Conservation (phyloP, 2,888 invertebrate species). For the Pseudococcus longispinus region DNA sequence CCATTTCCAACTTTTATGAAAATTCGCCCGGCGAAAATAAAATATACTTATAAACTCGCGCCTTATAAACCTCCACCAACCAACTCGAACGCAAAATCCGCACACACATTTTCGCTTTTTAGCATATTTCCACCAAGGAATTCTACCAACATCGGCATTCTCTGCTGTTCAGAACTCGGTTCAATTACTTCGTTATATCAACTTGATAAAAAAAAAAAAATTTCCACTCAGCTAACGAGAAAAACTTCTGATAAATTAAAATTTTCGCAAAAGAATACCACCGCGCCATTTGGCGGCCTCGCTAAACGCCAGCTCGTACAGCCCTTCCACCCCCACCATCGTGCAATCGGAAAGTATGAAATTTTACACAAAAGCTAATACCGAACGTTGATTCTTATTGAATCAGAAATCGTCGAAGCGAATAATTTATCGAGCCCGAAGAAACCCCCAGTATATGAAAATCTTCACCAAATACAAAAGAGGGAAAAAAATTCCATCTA, state of each 20-base stretch:
- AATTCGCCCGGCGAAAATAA: not conserved
- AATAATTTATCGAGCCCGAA: conserved; percentile 8
- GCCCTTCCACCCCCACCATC: not conserved
- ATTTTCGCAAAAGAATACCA: conserved; percentile 6
- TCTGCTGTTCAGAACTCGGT: not conserved
- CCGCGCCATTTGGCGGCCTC: not conserved
- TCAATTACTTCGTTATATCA: not conserved
- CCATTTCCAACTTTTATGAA: not conserved
- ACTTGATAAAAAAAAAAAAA: conserved; percentile 9
- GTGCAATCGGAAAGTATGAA: not conserved
- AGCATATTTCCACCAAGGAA: not conserved
- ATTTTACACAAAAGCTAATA: conserved; percentile 5
- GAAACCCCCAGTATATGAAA: not conserved
- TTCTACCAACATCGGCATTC: not conserved
- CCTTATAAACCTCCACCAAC: not conserved
- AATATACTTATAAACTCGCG: not conserved
- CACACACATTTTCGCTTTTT: not conserved
- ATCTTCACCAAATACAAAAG: conserved; percentile 7
- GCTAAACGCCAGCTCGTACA: not conserved
- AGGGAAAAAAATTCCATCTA: not conserved
- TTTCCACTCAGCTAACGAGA: conserved; percentile 2
- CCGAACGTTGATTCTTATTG: conserved; percentile 28
- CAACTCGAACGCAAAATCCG: not conserved
- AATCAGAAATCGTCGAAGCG: conserved; percentile 25
- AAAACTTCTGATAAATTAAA: conserved; percentile 13